Evolutionary conservation across 2,888 invertebrate species (phyloP).

Genomic region (Choreutis nemorana): DNA sequence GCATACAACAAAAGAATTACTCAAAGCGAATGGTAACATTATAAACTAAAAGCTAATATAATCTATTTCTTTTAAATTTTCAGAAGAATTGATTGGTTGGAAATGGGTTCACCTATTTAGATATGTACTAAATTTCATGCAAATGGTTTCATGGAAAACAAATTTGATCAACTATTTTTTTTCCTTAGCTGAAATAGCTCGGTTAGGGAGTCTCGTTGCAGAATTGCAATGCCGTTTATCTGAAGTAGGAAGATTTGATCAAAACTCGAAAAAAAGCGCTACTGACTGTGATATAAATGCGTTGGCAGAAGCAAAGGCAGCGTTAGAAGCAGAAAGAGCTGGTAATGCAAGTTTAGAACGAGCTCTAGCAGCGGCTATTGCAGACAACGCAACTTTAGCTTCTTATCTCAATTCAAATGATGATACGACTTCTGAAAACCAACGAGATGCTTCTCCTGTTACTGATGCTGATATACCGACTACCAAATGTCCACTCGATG

Average conservation of each 20-base stretch:
- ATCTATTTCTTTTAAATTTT: no score
- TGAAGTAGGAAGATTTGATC: conserved; percentile 10
- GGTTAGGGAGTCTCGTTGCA: conserved; percentile 26
- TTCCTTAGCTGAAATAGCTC: conserved; percentile 41
- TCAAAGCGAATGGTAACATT: conserved; percentile 36
- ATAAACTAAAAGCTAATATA: no score
- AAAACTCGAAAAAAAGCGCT: conserved; percentile 12
- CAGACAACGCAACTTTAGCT: conserved; percentile 40
- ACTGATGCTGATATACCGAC: conserved; percentile 15
- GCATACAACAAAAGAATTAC: conserved; percentile 34
- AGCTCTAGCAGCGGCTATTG: conserved; percentile 37
- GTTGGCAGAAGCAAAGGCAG: conserved; percentile 29
- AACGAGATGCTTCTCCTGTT: conserved; percentile 13
- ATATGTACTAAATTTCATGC: no score
- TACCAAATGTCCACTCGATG: conserved; percentile 39
- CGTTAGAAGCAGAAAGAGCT: conserved; percentile 37
- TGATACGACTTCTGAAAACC: conserved; percentile 13
- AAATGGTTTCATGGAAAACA: neutral
- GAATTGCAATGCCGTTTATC: conserved; percentile 29
- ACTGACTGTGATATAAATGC: conserved; percentile 23
- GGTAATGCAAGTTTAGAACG: conserved; percentile 35
- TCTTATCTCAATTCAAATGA: conserved; percentile 26
- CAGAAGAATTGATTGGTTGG: no score
- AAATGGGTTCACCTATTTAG: no score
- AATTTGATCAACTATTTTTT: conserved; percentile 6